phyloP scores from a whole-genome alignment of 2,888 invertebrate species.

The Lasius fuliginosus region DNA sequence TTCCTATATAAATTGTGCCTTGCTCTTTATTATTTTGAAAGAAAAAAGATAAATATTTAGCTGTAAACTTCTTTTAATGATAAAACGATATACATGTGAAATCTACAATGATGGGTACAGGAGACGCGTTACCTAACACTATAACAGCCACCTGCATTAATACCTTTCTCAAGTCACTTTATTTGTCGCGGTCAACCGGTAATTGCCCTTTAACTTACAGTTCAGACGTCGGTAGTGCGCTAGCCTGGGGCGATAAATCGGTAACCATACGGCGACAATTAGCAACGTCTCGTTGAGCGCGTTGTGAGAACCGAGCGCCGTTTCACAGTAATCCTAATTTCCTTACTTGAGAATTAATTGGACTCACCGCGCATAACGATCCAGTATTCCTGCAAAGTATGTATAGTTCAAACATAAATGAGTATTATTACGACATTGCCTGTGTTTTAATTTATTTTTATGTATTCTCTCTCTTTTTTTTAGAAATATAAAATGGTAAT shows the following conservation, averaged over 20 bases:
- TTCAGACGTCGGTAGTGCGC: constrained; percentile 5
- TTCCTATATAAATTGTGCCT: neutral
- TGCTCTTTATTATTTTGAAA: constrained; percentile 1
- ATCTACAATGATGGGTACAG: constrained; percentile 35
- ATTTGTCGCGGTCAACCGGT: constrained; percentile 48
- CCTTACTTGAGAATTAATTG: constrained; percentile 55
- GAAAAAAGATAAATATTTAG: neutral
- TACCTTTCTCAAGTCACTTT: constrained; percentile 34
- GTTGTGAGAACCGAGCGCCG: constrained; percentile 43
- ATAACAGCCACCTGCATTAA: constrained; percentile 43
- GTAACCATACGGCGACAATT: constrained; percentile 58
- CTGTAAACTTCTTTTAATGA: constrained; percentile 44
- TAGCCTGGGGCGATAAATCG: constrained; percentile 35
- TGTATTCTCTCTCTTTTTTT: neutral
- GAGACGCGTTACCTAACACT: constrained; percentile 58
- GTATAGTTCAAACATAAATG: constrained; percentile 18
- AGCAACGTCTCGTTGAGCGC: constrained; percentile 54
- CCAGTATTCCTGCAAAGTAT: constrained; percentile 20
- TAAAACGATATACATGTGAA: constrained; percentile 34
- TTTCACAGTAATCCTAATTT: constrained; percentile 52
- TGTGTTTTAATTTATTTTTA: neutral
- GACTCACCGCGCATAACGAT: constrained; percentile 27
- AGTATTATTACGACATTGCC: neutral
- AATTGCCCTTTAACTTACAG: constrained; percentile 56
- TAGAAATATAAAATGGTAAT: neutral